These are phyloP conservation scores for Clivina fossor DNA, from an alignment of 2,888 invertebrate species.

Conservation along the genomic window DNA sequence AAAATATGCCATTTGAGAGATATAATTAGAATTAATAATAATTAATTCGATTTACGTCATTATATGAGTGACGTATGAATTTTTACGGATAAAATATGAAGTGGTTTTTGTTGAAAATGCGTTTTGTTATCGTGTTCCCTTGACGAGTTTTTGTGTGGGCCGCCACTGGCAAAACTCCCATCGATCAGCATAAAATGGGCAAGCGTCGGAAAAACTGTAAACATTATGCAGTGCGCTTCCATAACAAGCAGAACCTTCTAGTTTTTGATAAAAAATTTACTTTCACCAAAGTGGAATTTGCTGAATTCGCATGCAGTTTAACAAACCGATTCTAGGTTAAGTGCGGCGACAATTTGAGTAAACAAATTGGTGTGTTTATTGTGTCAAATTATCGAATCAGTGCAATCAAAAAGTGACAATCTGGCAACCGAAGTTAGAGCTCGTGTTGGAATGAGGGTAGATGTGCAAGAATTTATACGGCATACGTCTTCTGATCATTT, in stretches of 20 bases:
- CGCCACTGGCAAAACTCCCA: slow-evolving; percentile 11
- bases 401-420: slow-evolving; percentile 48
- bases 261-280: background rate
- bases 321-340: slow-evolving; percentile 1
- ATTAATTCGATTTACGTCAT: too few relatives aligned
- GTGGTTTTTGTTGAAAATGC: too few relatives aligned
- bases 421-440: slow-evolving; percentile 62
- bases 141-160: background rate
- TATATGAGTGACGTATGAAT: too few relatives aligned
- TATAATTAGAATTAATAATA: slow-evolving; percentile 6
- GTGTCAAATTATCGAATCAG: slow-evolving; percentile 20
- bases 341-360: background rate
- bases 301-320: slow-evolving; percentile 1
- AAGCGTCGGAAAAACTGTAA: slow-evolving; percentile 17
- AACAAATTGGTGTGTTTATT: slow-evolving; percentile 16
- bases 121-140: slow-evolving; percentile 12
- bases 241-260: background rate
- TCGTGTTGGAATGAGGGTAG: slow-evolving; percentile 78
- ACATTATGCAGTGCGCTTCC: slow-evolving; percentile 12
- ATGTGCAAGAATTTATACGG: slow-evolving; percentile 71
- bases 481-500: slow-evolving; percentile 79
- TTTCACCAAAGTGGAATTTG: slow-evolving; percentile 5
- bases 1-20: background rate
- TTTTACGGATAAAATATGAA: too few relatives aligned
- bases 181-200: slow-evolving; percentile 22